Base-by-base conservation (phyloP, 2,113 vertebrate genomes). In the Leptobrachium leishanense region DNA sequence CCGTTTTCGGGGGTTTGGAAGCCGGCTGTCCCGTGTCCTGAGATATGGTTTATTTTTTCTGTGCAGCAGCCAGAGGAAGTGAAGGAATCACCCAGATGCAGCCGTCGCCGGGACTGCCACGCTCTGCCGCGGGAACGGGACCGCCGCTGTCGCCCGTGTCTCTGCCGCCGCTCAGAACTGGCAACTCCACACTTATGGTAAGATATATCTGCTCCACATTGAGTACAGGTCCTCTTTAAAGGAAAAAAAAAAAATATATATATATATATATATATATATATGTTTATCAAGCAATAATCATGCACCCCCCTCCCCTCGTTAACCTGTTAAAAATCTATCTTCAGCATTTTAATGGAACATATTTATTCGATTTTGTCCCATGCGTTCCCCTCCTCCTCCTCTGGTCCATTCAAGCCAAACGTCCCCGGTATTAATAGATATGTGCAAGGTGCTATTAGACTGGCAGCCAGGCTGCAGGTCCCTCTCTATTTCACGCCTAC, bases 111-210 rank as follows among this genome's bases (percentile, higher is more conserved):
- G 85, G 91, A 82, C 84, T 90, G 50, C 90, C 93, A 83, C 88
- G 92, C 84, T 84, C 86, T 83, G 92, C 89, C 88, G 91, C 91
- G 86, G 92, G 91, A 75, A 92, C 90, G 64, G 91, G 92, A 57
- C 90, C 92, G 68, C 88, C 92, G 68, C 88, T 91, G 76, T 94
- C 94, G 57, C 92, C 92, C 8, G 83, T 94, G 83, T 90, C 91
- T 85, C 82, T 95, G 89, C 94, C 95, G 75, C 95, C 94, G 72
- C 92, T 95, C 84, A 92, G 93, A 89, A 90, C 91, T 88, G 89
- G 86, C 90, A 94, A 91, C 91, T 84, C 90, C 12, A 86, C 90
- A 31, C 90, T 90, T 77, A 90, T 88, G 91, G 93, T 93, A 90
- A 85, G 85, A 82, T 31, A 31, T 31, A 31, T 31, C 20, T 31